phyloP scores from a whole-genome alignment of 2,797 vertebrate species.

The Syndactyla subalaris region DNA sequence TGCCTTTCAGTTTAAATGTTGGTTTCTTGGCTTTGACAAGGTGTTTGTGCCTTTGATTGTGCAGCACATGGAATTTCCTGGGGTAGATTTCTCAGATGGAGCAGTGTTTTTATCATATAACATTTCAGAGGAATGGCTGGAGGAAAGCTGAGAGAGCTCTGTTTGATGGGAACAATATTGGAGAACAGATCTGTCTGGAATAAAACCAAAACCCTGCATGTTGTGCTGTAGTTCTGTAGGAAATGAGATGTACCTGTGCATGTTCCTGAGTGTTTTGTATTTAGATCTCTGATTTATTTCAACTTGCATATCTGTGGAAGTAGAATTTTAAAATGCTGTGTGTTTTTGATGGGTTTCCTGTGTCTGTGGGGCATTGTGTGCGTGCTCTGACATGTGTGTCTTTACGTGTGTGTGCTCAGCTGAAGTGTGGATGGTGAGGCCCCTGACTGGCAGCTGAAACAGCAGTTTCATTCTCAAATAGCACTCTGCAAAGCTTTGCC shows the following conservation, averaged over 20 bases:
- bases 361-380: background rate
- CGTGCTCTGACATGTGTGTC: background rate
- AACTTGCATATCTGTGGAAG: background rate
- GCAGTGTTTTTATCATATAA: background rate
- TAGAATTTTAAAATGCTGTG: background rate
- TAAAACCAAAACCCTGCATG: background rate
- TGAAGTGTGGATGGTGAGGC: background rate
- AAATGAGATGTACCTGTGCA: background rate
- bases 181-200: background rate
- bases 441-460: background rate
- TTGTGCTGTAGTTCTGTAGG: background rate
- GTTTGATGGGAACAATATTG: background rate
- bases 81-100: background rate
- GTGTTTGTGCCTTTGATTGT: background rate
- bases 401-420: background rate
- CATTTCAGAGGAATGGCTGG: background rate
- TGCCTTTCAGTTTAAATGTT: background rate
- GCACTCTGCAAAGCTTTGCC: background rate
- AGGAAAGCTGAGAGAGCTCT: background rate
- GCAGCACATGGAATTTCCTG: background rate
- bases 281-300: background rate
- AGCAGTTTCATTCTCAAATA: conserved; percentile 1
- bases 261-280: background rate
- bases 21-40: background rate
- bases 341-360: background rate